Base-by-base conservation (phyloP, 2,797 vertebrate species). In the Aldrovandia affinis region DNA sequence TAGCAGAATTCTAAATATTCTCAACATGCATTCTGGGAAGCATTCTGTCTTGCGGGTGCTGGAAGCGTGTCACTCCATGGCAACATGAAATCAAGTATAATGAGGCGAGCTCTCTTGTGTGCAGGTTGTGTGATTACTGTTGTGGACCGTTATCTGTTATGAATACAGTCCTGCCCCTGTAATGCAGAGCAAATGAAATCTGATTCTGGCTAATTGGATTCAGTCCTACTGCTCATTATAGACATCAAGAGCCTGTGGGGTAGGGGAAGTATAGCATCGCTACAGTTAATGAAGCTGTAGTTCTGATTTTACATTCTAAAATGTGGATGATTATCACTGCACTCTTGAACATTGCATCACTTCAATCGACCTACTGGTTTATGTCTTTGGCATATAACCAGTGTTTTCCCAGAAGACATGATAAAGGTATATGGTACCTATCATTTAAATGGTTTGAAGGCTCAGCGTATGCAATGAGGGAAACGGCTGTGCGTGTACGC, bases 201-300 rank as follows among this genome's bases (percentile, higher is more conserved):
- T 93, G 94, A 95, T 92, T 83, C 90, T 89, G 86, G 85, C 86
- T 90, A 85, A 94, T 95, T 94, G 92, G 93, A 95, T 91, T 89
- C 92, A 93, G 94, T 93, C 92, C 92, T 93, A 92, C 91, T 93
- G 86, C 93, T 95, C 92, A 93, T 95, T 95, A 94, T 91, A 90
- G 91, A 91, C 89, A 94, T 95, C 93, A 94, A 94, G 92, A 93
- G 87, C 90, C 94, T 95, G 95, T 95, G 94, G 95, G 94, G 90
- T 94, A 95, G 94, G 94, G 92, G 92, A 94, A 94, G 93, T 94
- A 94, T 95, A 94, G 94, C 94, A 95, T 94, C 93, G 92, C 91
- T 88, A 93, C 92, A 94, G 95, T 92, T 94, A 95, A 95, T 95
- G 94, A 95, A 94, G 94, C 94, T 90, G 86, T 92, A 90, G 90